Base-by-base conservation (phyloP, 2,888 invertebrate genomes). In the Zaprionus obscuricornis region DNA sequence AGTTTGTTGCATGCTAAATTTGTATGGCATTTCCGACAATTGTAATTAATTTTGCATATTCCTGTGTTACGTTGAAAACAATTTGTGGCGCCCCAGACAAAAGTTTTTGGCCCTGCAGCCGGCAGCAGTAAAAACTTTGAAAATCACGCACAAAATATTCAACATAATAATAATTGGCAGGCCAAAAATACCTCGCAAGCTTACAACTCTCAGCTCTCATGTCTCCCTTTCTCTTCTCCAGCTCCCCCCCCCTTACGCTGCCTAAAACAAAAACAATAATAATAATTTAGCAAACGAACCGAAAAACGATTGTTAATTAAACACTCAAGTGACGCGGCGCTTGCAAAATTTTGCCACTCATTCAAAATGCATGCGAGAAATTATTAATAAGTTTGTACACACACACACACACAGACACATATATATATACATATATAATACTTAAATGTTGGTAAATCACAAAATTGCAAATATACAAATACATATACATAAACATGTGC, bases 1-100 rank as follows among this genome's bases (percentile, higher is more conserved):
- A 71, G 56, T n/a, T n/a, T n/a, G n/a, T 17, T 56, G 42, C 26
- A 64, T 45, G 39, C n/a, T n/a, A 46, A 42, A 42, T n/a, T n/a
- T n/a, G n/a, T 34, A 36, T 16, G 34, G 16, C 66, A 65, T 43
- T 49, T 57, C 47, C 69, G 29, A 55, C 54, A 71, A 36, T 62
- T 56, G 64, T 62, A 74, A 74, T 74, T 70, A 71, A 74, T 77
- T 67, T 74, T 58, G 54, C 62, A 66, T 74, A 59, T 55, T 60
- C n/a, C 11, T 33, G 43, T 29, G 27, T 8, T 2, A 42, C n/a
- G 27, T 37, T 34, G 39, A 49, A 59, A 72, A 59, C 36, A 49
- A 49, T 63, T 66, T 52, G 17, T n/a, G n/a, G n/a, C 26, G 29
- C 14, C 34, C 45, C 31, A 24, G 14, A 36, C 52, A 51, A 50